Percentiles rank a stretch among this genome's conserved stretches.
Conservation (phyloP, 2,888 invertebrate species). For the Pyrochroa serraticornis region DNA sequence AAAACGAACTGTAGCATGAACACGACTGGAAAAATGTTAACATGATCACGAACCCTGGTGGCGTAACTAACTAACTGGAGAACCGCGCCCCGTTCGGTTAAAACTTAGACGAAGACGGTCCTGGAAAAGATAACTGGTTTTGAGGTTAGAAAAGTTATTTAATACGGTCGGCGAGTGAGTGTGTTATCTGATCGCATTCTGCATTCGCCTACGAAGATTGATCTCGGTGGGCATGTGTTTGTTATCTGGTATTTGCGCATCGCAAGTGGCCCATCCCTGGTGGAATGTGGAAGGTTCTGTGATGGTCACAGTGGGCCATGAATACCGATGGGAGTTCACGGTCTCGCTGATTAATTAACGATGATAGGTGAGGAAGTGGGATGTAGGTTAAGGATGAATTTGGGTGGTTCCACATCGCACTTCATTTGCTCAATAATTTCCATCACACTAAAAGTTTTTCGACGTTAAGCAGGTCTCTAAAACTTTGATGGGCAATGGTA, state of each 20-base stretch:
- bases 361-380: too few relatives aligned
- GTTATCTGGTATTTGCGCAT: conserved; percentile 40
- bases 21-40: conserved; percentile 18
- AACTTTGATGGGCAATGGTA: too few relatives aligned
- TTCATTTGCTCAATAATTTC: too few relatives aligned
- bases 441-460: too few relatives aligned
- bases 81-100: not conserved
- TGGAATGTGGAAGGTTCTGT: conserved; percentile 25
- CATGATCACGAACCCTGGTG: conserved; percentile 19
- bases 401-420: too few relatives aligned
- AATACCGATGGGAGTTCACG: too few relatives aligned
- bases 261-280: conserved; percentile 34
- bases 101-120: conserved; percentile 13
- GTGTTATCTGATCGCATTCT: conserved; percentile 38
- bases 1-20: conserved; percentile 41
- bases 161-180: conserved; percentile 35
- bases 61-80: conserved; percentile 1
- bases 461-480: too few relatives aligned
- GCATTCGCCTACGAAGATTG: conserved; percentile 45
- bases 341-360: too few relatives aligned
- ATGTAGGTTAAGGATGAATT: too few relatives aligned
- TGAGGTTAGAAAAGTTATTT: conserved; percentile 30
- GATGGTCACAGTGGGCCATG: conserved; percentile 4
- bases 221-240: conserved; percentile 37
- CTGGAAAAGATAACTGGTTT: conserved; percentile 32